Percentiles rank a stretch among this genome's conserved stretches.
phyloP scores from a whole-genome alignment of 2,113 vertebrate genomes.

The Percopsis transmontana region DNA sequence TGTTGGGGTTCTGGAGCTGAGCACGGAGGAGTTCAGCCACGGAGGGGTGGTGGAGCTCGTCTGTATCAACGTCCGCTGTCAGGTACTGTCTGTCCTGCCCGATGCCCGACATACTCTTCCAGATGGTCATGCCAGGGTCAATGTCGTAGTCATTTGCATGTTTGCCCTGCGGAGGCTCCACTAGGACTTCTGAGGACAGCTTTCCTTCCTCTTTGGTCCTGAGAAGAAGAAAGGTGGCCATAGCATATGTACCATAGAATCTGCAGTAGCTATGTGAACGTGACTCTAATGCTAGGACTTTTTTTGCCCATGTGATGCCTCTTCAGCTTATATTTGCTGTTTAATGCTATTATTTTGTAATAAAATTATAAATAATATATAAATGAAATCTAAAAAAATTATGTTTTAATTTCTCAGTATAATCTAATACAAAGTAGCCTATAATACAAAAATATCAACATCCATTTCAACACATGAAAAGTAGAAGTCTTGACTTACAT shows the following conservation, averaged over 20 bases:
- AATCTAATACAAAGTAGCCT: no score
- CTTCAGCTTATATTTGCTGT: no score
- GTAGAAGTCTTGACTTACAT: slow-evolving; percentile 60
- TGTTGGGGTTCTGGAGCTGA: slow-evolving; percentile 2
- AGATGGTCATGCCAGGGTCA: slow-evolving; percentile 63
- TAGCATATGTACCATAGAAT: background rate
- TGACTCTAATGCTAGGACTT: background rate
- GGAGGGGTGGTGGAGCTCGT: slow-evolving; percentile 58
- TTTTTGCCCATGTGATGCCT: no score
- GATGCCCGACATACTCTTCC: slow-evolving; percentile 50
- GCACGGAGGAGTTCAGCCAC: slow-evolving; percentile 16
- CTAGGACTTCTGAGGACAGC: slow-evolving; percentile 45
- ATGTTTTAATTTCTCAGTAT: no score
- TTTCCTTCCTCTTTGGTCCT: slow-evolving; percentile 61
- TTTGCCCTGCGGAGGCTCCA: slow-evolving; percentile 63
- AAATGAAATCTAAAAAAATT: no score
- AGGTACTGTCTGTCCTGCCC: slow-evolving; percentile 26
- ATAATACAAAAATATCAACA: slow-evolving; percentile 1
- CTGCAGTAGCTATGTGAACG: background rate
- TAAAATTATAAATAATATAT: no score
- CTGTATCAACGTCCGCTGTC: slow-evolving; percentile 61
- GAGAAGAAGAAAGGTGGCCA: slow-evolving; percentile 8
- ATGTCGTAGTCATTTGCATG: slow-evolving; percentile 43
- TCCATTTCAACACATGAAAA: slow-evolving; percentile 28
- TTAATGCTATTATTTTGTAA: no score